A percentile compares a stretch with the other conserved stretches of the same genome.
Conservation (phyloP, 2,888 invertebrate species). For the Gymnosoma rotundatum region DNA sequence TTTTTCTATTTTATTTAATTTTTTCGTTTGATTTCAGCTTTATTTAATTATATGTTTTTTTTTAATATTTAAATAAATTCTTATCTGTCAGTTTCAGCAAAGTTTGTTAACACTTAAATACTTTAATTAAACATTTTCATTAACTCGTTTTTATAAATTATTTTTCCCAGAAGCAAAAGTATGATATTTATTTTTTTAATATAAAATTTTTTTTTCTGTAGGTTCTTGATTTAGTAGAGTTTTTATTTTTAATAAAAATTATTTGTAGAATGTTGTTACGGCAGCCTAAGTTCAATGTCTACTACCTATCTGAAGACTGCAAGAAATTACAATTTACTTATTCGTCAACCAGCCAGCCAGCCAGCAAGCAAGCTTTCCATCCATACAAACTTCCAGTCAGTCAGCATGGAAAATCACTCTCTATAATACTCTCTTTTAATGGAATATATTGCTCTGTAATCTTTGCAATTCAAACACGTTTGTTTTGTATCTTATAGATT, state of each 20-base stretch:
- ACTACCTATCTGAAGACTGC: constrained; percentile 70
- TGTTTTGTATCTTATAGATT: constrained; percentile 51
- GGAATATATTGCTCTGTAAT: constrained; percentile 27
- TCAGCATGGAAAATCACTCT: constrained; percentile 39
- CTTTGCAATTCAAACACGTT: constrained; percentile 47
- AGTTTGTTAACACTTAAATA: constrained; percentile 29
- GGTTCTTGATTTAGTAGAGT: constrained; percentile 51
- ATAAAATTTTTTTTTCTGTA: constrained; percentile 32
- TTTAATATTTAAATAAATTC: constrained; percentile 28
- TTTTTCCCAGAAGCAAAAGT: background rate
- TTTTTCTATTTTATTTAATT: background rate
- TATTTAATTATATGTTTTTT: background rate
- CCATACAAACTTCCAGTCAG: constrained; percentile 47
- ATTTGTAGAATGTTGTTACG: constrained; percentile 58
- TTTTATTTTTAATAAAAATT: constrained; percentile 55
- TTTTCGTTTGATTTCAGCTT: background rate
- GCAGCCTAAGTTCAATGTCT: constrained; percentile 71
- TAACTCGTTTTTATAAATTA: constrained; percentile 14
- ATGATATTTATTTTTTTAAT: constrained; percentile 26
- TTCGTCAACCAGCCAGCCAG: constrained; percentile 18
- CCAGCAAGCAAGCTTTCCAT: constrained; percentile 13
- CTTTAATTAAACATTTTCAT: constrained; percentile 9
- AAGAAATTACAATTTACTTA: constrained; percentile 67
- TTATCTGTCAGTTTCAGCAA: constrained; percentile 70
- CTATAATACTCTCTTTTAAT: background rate